These are phyloP conservation scores for Odontamblyopus rebecca DNA, from an alignment of 2,797 vertebrate species.

Conservation along the genomic window DNA sequence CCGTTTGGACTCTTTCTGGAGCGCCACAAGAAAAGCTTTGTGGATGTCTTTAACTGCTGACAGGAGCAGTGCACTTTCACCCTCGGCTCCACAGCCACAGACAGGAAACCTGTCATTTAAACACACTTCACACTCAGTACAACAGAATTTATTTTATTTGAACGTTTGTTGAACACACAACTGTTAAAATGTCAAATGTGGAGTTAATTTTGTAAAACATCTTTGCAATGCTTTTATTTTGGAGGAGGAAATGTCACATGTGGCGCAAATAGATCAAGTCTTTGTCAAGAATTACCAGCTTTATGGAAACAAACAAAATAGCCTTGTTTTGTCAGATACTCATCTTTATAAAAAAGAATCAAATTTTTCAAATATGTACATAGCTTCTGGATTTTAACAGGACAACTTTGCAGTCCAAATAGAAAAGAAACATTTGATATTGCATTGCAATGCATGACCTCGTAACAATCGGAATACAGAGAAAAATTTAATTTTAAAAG, in stretches of 20 bases:
- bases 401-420: conserved; percentile 56
- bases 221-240: conserved; percentile 27
- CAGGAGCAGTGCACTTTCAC: conserved; percentile 16
- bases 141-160: conserved; percentile 62
- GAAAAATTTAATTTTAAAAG: conserved; percentile 50
- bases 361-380: conserved; percentile 68
- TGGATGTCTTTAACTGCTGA: conserved; percentile 15
- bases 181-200: conserved; percentile 60
- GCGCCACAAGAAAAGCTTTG: conserved; percentile 20
- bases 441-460: conserved; percentile 59
- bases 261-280: conserved; percentile 29
- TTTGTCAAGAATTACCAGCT: conserved; percentile 31
- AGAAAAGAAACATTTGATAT: conserved; percentile 63
- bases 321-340: conserved; percentile 54
- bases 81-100: conserved; percentile 6
- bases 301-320: conserved; percentile 43
- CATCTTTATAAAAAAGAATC: conserved; percentile 61
- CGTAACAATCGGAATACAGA: conserved; percentile 62
- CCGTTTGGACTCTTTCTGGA: conserved; percentile 21
- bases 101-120: conserved; percentile 33
- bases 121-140: conserved; percentile 7
- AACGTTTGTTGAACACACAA: conserved; percentile 64
- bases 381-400: conserved; percentile 43
- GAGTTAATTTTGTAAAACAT: conserved; percentile 37
- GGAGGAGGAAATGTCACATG: conserved; percentile 28